Percentiles rank a stretch among this genome's conserved stretches.
These are phyloP conservation scores for Tylochromis polylepis DNA, from an alignment of 2,113 vertebrate genomes.

Conservation along the genomic window DNA sequence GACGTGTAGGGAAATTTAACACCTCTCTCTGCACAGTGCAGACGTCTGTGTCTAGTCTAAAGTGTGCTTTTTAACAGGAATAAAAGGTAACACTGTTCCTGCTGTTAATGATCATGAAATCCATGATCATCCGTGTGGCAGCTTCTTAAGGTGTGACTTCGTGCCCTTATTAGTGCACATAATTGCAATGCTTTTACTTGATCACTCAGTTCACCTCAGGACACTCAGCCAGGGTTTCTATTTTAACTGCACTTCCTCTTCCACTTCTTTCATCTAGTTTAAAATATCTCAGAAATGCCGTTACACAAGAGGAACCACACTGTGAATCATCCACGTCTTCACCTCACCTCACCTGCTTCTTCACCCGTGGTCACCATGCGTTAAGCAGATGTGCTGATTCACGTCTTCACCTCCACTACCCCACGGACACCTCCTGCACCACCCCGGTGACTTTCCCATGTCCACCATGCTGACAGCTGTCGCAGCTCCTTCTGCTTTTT, in stretches of 20 bases:
- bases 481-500: not conserved
- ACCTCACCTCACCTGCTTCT: not conserved
- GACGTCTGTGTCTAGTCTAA: not conserved
- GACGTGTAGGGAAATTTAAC: not conserved
- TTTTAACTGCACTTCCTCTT: not conserved
- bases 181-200: not conserved
- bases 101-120: not conserved
- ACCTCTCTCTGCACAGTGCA: not conserved
- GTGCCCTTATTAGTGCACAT: not conserved
- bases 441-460: not conserved
- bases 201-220: not conserved
- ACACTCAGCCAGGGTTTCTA: not conserved
- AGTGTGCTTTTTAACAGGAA: not conserved
- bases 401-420: not conserved
- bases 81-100: not conserved
- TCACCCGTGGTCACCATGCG: not conserved
- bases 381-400: not conserved
- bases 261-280: not conserved
- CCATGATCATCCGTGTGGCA: not conserved
- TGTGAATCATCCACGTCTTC: not conserved
- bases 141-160: not conserved
- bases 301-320: not conserved
- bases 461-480: conserved; percentile 18
- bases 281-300: not conserved
- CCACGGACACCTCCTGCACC: not conserved